A percentile compares a stretch with the other conserved stretches of the same genome.
phyloP scores from a whole-genome alignment of 30 jellyfish, hydroid and myxozoan species.

The Aurelia coerulea region DNA sequence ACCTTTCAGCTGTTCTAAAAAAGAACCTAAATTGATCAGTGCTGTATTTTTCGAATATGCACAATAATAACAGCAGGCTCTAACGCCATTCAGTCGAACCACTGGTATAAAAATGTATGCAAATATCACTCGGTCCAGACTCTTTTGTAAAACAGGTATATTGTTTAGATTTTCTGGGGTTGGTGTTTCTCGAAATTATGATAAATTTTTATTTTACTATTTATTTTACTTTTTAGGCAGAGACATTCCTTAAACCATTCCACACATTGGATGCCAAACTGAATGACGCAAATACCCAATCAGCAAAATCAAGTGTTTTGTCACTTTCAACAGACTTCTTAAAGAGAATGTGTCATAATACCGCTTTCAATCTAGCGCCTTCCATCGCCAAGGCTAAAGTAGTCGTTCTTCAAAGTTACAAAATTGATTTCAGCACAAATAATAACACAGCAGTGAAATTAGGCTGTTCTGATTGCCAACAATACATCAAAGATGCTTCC shows the following conservation, averaged over 20 bases:
- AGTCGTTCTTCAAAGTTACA: slow-evolving; percentile 36
- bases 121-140: too few relatives aligned
- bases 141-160: too few relatives aligned
- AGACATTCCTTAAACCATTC: slow-evolving; percentile 16
- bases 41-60: too few relatives aligned
- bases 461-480: slow-evolving; percentile 61
- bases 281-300: slow-evolving; percentile 25
- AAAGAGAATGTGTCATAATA: slow-evolving; percentile 51
- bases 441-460: slow-evolving; percentile 27
- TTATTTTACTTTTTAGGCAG: slow-evolving; percentile 30
- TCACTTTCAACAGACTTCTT: neutral
- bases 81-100: too few relatives aligned
- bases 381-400: slow-evolving; percentile 51
- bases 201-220: too few relatives aligned
- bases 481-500: slow-evolving; percentile 31
- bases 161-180: too few relatives aligned
- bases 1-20: too few relatives aligned
- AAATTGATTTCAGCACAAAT: slow-evolving; percentile 2
- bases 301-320: slow-evolving; percentile 26
- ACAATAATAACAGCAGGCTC: too few relatives aligned
- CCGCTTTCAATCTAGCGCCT: slow-evolving; percentile 18
- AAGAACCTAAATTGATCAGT: too few relatives aligned
- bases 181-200: too few relatives aligned
- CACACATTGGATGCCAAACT: slow-evolving; percentile 29
- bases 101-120: too few relatives aligned